Evolutionary conservation across 1,140 invertebrate species (phyloP).

Genomic region (Pogonomyrmex barbatus): DNA sequence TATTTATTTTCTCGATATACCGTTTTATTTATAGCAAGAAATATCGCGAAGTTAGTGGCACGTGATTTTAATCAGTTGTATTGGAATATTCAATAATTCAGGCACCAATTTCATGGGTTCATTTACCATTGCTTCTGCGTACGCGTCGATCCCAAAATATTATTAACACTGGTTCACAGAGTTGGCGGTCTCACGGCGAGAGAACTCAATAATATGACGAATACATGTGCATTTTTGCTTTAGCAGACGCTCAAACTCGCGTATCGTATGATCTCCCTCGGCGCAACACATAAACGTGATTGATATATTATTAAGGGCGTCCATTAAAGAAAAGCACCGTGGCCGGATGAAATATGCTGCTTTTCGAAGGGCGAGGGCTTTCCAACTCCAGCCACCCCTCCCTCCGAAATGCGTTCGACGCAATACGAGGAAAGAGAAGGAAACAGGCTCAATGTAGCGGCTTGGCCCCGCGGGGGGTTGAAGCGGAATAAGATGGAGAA

Average conservation of each 20-base stretch:
- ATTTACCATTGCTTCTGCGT: not conserved
- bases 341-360: conserved; percentile 79
- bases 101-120: not conserved
- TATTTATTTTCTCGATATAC: not conserved
- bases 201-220: conserved; percentile 80
- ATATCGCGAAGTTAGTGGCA: not conserved
- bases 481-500: conserved; percentile 64
- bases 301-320: conserved; percentile 84
- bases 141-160: conserved; percentile 70
- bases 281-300: conserved; percentile 80
- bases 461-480: conserved; percentile 46
- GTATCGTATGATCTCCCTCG: conserved; percentile 54
- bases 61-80: not conserved
- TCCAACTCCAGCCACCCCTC: conserved; percentile 25
- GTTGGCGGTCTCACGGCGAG: conserved; percentile 44
- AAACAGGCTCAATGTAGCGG: conserved; percentile 23
- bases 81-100: conserved; percentile 6
- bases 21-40: not conserved
- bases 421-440: conserved; percentile 65
- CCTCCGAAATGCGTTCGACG: conserved; percentile 62
- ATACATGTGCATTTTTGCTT: conserved; percentile 25
- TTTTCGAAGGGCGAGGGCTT: conserved; percentile 64
- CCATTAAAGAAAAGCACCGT: conserved; percentile 81
- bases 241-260: conserved; percentile 42
- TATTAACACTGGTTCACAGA: conserved; percentile 73